Base-by-base conservation (phyloP, 2,113 vertebrate genomes). In the Oryzias celebensis region DNA sequence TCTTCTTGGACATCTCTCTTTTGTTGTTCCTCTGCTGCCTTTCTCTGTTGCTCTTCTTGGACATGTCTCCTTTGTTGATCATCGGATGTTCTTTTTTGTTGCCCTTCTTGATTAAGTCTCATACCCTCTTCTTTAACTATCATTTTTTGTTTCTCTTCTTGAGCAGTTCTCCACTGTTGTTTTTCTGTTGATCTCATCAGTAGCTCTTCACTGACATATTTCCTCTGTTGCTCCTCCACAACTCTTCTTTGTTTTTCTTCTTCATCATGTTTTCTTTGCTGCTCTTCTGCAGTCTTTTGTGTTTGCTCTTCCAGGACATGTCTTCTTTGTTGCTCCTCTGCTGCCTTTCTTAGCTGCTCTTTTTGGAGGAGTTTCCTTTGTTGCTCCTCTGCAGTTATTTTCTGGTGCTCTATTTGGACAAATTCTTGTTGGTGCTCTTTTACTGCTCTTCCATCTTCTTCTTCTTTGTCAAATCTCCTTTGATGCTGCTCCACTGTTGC, bases 11-110 rank as follows among this genome's bases (percentile, higher is more conserved):
- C 47, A 13, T 43, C 28, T 54, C 8, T 68, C 5, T 50, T 65
- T 16, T 52, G 23, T n/a, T 56, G 41, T 26, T 70, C 61, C 7
- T 64, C 31, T 26, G 8, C 7, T 1, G 22, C 47, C 10, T 17
- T 57, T 55, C n/a, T 47, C 18, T 14, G 68, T 2, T 57, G 55
- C 8, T 46, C 15, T 16, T 65, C 61, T 23, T 61, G 7, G 10
- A n/a, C 52, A 14, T 5, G 18, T 36, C 16, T 36, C 7, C 26
- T 36, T 14, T 54, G 52, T 5, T 54, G 52, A 26, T 36, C 52
- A 23, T 13, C 13, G 5, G 43, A 49, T 5, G 14, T 26, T n/a
- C 14, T 66, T 8, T 7, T 4, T 6, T 28, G 5, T 28, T 28
- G 26, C 4, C 1, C 26, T 28, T 28, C 26, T 28, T 28, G 26